Conservation (phyloP, 53 echinoderm and acorn worm genomes). For the Echinometra lucunter region DNA sequence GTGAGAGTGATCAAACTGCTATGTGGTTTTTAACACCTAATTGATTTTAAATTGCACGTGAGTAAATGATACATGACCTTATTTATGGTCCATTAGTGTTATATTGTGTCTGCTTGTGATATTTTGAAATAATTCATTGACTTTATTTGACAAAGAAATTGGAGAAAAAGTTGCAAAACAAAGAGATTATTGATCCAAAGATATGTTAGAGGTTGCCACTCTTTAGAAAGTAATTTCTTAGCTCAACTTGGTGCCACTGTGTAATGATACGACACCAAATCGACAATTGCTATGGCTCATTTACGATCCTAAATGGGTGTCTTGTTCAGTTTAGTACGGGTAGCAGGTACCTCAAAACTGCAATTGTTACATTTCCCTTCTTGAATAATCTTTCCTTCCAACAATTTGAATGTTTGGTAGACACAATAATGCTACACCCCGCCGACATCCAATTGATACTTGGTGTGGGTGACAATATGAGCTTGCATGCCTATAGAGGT, state of each 20-base stretch:
- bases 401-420: background rate
- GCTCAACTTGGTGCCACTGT: background rate
- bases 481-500: background rate
- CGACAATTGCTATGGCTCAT: constrained; percentile 25
- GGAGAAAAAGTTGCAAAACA: constrained; percentile 39
- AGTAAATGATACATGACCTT: background rate
- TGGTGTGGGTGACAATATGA: background rate
- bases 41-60: constrained; percentile 4
- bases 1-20: background rate
- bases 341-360: background rate
- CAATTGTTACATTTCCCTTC: constrained; percentile 12
- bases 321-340: background rate
- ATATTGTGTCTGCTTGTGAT: background rate
- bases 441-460: constrained; percentile 10
- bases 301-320: constrained; percentile 14
- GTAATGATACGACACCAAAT: constrained; percentile 14
- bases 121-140: background rate
- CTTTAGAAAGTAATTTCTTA: background rate
- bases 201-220: constrained; percentile 24
- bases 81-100: constrained; percentile 23
- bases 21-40: too few species aligned
- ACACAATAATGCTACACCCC: constrained; percentile 1
- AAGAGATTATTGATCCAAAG: constrained; percentile 5
- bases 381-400: background rate
- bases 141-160: background rate